These are phyloP conservation scores for Scrobipalpa costella DNA, from an alignment of 2,888 invertebrate species.

Conservation along the genomic window DNA sequence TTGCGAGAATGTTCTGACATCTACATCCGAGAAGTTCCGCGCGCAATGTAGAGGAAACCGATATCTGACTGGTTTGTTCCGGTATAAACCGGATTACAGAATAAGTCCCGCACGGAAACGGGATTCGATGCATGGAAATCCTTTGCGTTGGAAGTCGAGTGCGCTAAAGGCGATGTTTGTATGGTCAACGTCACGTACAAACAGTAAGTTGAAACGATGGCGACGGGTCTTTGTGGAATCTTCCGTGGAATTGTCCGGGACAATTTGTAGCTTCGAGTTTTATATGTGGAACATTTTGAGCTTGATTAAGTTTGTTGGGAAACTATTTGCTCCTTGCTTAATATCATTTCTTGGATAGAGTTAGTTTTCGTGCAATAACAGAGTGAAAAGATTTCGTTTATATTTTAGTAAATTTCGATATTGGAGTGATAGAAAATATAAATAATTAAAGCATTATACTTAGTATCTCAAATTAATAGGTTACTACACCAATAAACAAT, in stretches of 20 bases:
- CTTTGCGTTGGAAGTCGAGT: conserved; percentile 12
- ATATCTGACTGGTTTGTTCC: not conserved
- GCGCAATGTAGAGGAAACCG: not conserved
- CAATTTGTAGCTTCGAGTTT: not conserved
- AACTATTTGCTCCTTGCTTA: not conserved
- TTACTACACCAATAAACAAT: too few species aligned
- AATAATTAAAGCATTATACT: too few species aligned
- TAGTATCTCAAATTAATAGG: too few species aligned
- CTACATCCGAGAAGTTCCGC: not conserved
- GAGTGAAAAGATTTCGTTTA: too few species aligned
- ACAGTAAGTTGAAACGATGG: not conserved
- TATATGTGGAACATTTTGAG: conserved; percentile 2
- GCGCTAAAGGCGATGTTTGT: conserved; percentile 8
- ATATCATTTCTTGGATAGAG: not conserved
- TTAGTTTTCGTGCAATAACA: too few species aligned
- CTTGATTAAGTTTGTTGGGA: not conserved
- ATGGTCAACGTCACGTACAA: conserved; percentile 8
- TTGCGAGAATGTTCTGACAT: too few species aligned
- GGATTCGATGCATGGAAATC: conserved; percentile 21
- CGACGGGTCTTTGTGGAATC: not conserved
- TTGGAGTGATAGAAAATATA: too few species aligned
- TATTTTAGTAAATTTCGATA: too few species aligned
- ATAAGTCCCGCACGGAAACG: not conserved
- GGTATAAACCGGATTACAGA: not conserved
- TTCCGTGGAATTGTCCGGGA: not conserved